phyloP scores from a whole-genome alignment of 2,888 invertebrate genomes.

The Heliconius charithonia region DNA sequence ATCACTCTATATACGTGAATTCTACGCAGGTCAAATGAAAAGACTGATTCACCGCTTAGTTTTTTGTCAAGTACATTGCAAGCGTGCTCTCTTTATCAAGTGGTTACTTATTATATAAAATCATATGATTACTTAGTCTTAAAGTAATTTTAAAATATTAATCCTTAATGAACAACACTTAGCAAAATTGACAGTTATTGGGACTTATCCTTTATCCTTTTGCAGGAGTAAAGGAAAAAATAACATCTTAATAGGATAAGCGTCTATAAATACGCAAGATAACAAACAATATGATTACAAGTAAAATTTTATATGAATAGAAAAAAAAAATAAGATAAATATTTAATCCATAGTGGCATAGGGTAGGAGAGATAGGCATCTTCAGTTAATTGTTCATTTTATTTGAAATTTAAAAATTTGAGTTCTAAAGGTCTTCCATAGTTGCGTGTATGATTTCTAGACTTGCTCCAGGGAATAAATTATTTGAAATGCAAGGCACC shows the following conservation, averaged over 20 bases:
- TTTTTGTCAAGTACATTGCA: not conserved
- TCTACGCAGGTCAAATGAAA: not conserved
- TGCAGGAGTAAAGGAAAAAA: no score
- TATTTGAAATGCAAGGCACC: no score
- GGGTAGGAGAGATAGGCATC: no score
- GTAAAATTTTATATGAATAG: not conserved
- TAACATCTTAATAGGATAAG: no score
- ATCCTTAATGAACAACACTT: conserved; percentile 45
- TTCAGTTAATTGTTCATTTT: no score
- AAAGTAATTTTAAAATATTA: conserved; percentile 34
- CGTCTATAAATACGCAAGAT: no score
- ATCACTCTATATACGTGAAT: not conserved
- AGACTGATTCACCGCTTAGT: not conserved
- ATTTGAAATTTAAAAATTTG: no score
- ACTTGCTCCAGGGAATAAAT: no score
- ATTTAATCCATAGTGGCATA: no score
- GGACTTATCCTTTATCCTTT: conserved; percentile 37
- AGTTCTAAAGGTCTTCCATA: no score
- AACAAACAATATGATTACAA: conserved; percentile 27
- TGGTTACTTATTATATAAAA: not conserved
- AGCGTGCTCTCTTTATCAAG: not conserved
- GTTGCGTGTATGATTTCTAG: no score
- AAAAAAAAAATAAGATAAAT: not conserved
- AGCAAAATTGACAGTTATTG: conserved; percentile 45
- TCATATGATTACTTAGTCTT: not conserved